phyloP scores from a whole-genome alignment of 2,888 invertebrate genomes.

The Aromia moschata region DNA sequence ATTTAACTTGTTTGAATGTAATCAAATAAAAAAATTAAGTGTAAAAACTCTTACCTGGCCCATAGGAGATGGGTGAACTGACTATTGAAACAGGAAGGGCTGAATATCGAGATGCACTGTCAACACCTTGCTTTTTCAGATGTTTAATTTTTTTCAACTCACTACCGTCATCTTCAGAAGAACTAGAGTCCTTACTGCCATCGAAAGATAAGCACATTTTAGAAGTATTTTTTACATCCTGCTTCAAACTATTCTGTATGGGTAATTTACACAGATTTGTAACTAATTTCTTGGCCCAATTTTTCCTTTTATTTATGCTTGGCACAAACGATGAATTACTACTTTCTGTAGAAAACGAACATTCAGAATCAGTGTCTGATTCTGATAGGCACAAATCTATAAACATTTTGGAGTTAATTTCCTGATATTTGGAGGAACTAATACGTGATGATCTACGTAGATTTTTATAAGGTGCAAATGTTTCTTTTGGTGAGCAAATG shows the following conservation, averaged over 20 bases:
- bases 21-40: no score
- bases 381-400: neutral
- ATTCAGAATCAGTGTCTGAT: neutral
- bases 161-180: slow-evolving; percentile 25
- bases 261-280: neutral
- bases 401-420: neutral
- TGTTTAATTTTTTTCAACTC: neutral
- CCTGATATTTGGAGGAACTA: neutral
- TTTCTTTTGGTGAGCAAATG: no score
- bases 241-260: neutral
- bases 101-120: slow-evolving; percentile 6
- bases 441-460: neutral
- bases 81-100: slow-evolving; percentile 18
- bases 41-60: no score
- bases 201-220: slow-evolving; percentile 30
- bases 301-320: neutral
- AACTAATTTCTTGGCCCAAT: neutral
- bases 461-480: no score
- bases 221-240: neutral
- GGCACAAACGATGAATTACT: no score
- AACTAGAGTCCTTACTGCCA: slow-evolving; percentile 36
- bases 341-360: neutral
- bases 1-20: no score
- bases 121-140: neutral
- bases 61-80: neutral